phyloP scores from a whole-genome alignment of 2,113 vertebrate species.

The Embiotoca jacksoni region DNA sequence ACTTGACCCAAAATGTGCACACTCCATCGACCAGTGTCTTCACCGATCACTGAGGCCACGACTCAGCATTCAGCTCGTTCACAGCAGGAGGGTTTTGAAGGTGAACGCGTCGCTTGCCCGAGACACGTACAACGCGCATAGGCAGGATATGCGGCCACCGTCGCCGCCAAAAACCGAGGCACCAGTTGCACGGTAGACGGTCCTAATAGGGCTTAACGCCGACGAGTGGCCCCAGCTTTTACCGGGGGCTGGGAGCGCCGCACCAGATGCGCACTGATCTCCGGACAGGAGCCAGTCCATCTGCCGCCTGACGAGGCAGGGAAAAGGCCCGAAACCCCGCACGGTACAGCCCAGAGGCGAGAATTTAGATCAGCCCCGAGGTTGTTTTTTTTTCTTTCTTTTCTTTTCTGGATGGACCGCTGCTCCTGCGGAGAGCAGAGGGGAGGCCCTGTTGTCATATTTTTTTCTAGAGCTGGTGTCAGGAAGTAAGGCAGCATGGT shows the following conservation, averaged over 20 bases:
- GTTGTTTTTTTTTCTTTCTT: neutral
- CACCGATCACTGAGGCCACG: neutral
- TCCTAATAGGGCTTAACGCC: constrained; percentile 77
- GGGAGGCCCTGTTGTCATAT: constrained; percentile 33
- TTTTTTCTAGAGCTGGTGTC: constrained; percentile 32
- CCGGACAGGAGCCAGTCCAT: constrained; percentile 84
- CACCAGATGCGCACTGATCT: constrained; percentile 86
- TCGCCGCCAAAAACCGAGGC: constrained; percentile 55
- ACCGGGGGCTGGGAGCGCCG: constrained; percentile 68
- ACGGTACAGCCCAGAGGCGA: constrained; percentile 70
- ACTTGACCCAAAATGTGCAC: neutral
- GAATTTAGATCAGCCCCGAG: constrained; percentile 72
- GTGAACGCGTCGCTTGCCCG: neutral
- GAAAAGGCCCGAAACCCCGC: constrained; percentile 67
- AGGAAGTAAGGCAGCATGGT: constrained; percentile 36
- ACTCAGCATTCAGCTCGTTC: neutral
- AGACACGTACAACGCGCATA: constrained; percentile 14
- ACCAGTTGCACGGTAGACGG: constrained; percentile 84
- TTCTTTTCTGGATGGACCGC: constrained; percentile 43
- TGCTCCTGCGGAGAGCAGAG: constrained; percentile 36
- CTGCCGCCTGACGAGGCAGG: constrained; percentile 82
- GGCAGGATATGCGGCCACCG: constrained; percentile 46
- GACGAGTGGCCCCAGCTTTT: constrained; percentile 61
- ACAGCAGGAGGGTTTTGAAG: neutral
- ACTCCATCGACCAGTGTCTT: neutral